Percentiles rank a stretch among this genome's conserved stretches.
Evolutionary conservation across 2,797 vertebrate genomes (phyloP).

Genomic region (Myotis findleyi): DNA sequence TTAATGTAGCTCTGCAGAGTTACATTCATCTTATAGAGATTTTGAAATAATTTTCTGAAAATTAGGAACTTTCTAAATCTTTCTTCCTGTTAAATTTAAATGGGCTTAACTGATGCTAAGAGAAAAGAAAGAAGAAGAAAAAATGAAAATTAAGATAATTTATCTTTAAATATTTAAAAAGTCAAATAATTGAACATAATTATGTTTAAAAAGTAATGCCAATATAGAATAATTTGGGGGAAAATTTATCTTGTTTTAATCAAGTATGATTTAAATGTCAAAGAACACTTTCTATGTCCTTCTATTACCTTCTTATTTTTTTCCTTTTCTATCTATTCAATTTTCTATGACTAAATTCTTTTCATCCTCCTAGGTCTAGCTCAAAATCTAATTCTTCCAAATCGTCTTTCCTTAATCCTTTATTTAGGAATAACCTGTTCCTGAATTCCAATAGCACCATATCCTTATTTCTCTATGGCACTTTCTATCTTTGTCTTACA

Average conservation of each 20-base stretch:
- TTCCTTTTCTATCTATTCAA: background rate
- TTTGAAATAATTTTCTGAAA: constrained; percentile 29
- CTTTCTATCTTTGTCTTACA: background rate
- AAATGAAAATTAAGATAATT: background rate
- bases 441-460: background rate
- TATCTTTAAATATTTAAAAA: constrained; percentile 20
- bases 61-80: background rate
- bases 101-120: background rate
- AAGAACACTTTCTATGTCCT: background rate
- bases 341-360: background rate
- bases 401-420: background rate
- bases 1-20: background rate
- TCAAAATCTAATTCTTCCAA: background rate
- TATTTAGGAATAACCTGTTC: background rate
- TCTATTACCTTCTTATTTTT: background rate
- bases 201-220: background rate
- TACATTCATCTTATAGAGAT: background rate
- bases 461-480: background rate
- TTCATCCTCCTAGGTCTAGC: background rate
- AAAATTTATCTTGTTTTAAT: background rate
- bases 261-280: background rate
- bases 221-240: background rate
- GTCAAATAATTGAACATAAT: background rate
- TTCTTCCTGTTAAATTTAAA: constrained; percentile 44
- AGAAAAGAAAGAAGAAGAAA: background rate